A percentile compares a stretch with the other conserved stretches of the same genome.
Conservation (phyloP, 1,140 invertebrate genomes). For the Sarcophaga bullata region DNA sequence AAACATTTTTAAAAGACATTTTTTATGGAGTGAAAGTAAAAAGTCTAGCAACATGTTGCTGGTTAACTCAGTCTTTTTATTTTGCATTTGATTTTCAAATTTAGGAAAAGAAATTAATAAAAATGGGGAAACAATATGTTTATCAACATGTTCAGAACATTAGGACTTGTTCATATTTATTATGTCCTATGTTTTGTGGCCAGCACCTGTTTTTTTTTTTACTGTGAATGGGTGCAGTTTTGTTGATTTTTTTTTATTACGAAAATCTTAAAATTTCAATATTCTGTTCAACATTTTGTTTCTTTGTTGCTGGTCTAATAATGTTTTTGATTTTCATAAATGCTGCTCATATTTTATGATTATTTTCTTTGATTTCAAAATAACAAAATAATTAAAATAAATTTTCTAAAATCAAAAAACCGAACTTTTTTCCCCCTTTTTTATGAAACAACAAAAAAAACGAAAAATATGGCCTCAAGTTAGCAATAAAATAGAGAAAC, state of each 20-base stretch:
- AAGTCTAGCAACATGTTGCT: too few species aligned
- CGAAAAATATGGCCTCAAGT: neutral
- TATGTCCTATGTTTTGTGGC: neutral
- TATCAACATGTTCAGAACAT: neutral
- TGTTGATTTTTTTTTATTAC: constrained; percentile 32
- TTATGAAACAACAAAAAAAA: neutral
- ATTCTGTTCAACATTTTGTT: constrained; percentile 25
- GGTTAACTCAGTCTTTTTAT: too few species aligned
- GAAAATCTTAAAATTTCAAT: constrained; percentile 41
- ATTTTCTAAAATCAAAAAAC: neutral
- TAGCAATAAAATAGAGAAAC: neutral
- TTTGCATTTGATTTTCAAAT: too few species aligned
- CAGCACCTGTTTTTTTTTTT: neutral
- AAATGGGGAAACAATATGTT: neutral
- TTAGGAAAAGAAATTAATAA: too few species aligned
- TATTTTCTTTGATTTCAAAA: constrained; percentile 9
- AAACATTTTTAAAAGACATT: too few species aligned
- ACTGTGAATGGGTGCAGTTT: constrained; percentile 35
- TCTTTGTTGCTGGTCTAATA: neutral
- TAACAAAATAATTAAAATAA: constrained; percentile 42
- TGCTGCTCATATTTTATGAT: constrained; percentile 31
- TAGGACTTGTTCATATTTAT: neutral
- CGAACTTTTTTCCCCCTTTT: too few species aligned
- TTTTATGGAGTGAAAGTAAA: too few species aligned
- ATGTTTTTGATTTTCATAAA: constrained; percentile 28